A percentile compares a stretch with the other conserved stretches of the same genome.
Conservation (phyloP, 2,888 invertebrate species). For the Diarsia dahlii region DNA sequence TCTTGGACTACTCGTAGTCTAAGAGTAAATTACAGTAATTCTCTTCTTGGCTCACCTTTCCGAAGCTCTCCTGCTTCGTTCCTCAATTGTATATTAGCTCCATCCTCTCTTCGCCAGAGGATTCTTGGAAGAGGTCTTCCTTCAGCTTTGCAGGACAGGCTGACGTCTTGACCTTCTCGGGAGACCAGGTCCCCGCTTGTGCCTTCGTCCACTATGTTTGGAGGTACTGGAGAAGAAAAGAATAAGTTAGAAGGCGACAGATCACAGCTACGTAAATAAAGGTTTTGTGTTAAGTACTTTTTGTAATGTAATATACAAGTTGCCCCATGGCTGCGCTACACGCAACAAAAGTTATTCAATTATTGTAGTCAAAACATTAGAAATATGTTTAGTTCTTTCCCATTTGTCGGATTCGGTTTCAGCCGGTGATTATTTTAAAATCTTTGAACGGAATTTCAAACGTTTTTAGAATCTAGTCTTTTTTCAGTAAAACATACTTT, state of each 20-base stretch:
- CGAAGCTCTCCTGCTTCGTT: slow-evolving; percentile 84
- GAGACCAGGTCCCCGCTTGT: slow-evolving; percentile 94
- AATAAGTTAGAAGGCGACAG: not conserved
- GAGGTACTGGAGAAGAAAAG: slow-evolving; percentile 92
- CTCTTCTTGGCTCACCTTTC: slow-evolving; percentile 78
- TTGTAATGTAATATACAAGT: not conserved
- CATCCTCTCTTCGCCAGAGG: slow-evolving; percentile 92
- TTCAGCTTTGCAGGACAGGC: slow-evolving; percentile 93
- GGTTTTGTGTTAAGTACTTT: not conserved
- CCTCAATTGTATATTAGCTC: slow-evolving; percentile 89
- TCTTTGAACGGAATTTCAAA: too few species aligned
- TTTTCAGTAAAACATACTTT: too few species aligned
- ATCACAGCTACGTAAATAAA: not conserved
- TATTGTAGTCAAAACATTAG: too few species aligned
- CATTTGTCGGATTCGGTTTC: too few species aligned
- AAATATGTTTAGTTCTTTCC: too few species aligned
- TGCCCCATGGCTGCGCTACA: too few species aligned
- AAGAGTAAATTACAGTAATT: not conserved
- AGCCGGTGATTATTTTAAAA: too few species aligned
- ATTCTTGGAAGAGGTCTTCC: slow-evolving; percentile 93
- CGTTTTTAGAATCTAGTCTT: too few species aligned
- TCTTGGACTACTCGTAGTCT: not conserved
- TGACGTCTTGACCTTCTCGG: slow-evolving; percentile 94
- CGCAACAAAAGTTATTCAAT: too few species aligned
- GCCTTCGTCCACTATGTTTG: slow-evolving; percentile 94